phyloP scores from a whole-genome alignment of 2,888 invertebrate species.

The Pristionchus mayeri region DNA sequence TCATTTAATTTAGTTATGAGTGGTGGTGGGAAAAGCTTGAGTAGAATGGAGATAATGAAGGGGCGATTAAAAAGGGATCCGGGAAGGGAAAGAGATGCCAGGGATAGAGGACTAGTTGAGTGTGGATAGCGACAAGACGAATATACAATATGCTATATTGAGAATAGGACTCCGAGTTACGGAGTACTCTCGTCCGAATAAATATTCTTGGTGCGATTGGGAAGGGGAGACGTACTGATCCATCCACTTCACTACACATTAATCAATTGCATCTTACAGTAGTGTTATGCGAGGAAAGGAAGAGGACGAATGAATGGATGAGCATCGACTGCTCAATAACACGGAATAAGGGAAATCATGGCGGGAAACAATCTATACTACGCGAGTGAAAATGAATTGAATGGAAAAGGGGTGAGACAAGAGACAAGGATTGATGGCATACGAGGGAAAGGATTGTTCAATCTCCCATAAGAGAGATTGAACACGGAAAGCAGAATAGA shows the following conservation, averaged over 20 bases:
- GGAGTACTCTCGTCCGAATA: constrained; percentile 9
- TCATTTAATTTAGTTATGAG: constrained; percentile 3
- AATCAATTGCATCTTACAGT: constrained; percentile 44
- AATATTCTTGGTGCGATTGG: constrained; percentile 15
- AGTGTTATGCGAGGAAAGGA: constrained; percentile 27
- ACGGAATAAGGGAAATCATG: constrained; percentile 31
- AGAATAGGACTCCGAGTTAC: constrained; percentile 40
- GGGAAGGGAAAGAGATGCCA: constrained; percentile 31
- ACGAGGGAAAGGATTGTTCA: not conserved
- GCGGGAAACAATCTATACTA: constrained; percentile 36
- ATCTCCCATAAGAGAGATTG: constrained; percentile 12
- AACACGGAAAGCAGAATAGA: constrained; percentile 51
- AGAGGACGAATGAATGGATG: constrained; percentile 18
- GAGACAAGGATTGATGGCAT: constrained; percentile 23
- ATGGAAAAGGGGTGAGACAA: constrained; percentile 21
- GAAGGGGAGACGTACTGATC: not conserved
- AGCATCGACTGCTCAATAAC: constrained; percentile 24
- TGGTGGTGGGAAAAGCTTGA: constrained; percentile 10
- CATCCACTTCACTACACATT: not conserved
- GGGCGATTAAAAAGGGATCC: not conserved
- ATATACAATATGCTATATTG: constrained; percentile 48
- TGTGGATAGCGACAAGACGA: constrained; percentile 31
- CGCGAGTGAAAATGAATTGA: constrained; percentile 23
- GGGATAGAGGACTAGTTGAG: constrained; percentile 33
- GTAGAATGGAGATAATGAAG: constrained; percentile 5